Evolutionary conservation across 1,140 invertebrate species (phyloP).

Genomic region (Sipha flava): DNA sequence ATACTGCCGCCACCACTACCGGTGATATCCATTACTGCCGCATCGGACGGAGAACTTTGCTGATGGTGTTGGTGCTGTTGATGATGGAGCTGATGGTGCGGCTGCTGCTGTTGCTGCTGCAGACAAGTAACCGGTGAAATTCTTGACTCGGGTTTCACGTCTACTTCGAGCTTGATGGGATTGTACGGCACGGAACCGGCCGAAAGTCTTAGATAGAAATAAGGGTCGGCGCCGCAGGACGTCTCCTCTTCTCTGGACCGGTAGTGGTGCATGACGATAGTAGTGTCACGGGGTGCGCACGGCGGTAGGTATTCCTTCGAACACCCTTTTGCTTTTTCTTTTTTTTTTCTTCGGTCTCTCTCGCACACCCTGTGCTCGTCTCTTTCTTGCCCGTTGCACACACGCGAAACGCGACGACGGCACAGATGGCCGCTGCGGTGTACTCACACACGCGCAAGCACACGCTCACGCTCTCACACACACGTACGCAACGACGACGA

Average conservation of each 20-base stretch:
- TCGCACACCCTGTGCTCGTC: neutral
- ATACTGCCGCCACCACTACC: neutral
- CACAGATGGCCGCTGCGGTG: conserved; percentile 11
- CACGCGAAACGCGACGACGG: neutral
- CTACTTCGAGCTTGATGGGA: conserved; percentile 18
- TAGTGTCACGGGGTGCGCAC: neutral
- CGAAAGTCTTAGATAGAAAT: neutral
- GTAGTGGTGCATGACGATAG: conserved; percentile 10
- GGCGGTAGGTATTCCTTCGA: too few species aligned
- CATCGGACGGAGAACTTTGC: neutral
- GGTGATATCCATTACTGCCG: neutral
- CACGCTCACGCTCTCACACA: neutral
- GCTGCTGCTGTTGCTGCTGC: neutral
- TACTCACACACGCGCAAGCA: neutral
- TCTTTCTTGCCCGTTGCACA: neutral
- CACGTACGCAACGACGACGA: too few species aligned
- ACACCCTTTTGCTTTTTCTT: too few species aligned
- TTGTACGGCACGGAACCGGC: neutral
- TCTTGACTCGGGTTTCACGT: conserved; percentile 1
- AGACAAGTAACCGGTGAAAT: neutral
- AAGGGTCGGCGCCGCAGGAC: conserved; percentile 3
- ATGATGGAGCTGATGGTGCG: neutral
- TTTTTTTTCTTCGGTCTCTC: neutral
- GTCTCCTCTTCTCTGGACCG: conserved; percentile 16
- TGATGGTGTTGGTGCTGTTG: neutral